Evolutionary conservation across 2,888 invertebrate genomes (phyloP).

Genomic region (Leptopilina myrica): DNA sequence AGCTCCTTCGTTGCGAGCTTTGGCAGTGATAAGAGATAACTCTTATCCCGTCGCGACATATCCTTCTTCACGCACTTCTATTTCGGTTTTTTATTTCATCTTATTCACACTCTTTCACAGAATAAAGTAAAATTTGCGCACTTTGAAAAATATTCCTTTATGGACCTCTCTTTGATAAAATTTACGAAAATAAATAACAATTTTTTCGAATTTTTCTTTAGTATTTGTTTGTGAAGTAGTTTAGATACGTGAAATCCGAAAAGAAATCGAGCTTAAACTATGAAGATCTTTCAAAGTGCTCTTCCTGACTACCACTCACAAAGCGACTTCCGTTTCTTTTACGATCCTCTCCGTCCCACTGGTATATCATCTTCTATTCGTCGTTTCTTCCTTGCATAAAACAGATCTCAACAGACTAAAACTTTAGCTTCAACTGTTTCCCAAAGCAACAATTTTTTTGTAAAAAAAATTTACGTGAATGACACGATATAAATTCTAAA

Average conservation of each 20-base stretch:
- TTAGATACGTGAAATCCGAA: conserved; percentile 22
- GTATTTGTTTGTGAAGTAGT: too few relatives aligned
- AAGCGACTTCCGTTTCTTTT: conserved; percentile 58
- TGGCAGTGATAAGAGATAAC: conserved; percentile 25
- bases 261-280: conserved; percentile 44
- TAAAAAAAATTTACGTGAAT: neutral
- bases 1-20: conserved; percentile 41
- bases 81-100: conserved; percentile 43
- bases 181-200: too few relatives aligned
- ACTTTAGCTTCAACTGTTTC: conserved; percentile 11
- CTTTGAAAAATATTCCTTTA: too few relatives aligned
- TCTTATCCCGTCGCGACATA: neutral
- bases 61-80: conserved; percentile 30
- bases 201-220: too few relatives aligned
- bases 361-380: conserved; percentile 49
- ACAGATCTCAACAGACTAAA: conserved; percentile 23
- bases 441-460: neutral
- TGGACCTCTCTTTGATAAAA: too few relatives aligned
- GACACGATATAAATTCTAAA: too few relatives aligned
- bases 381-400: conserved; percentile 7
- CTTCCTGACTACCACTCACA: conserved; percentile 44
- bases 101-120: neutral
- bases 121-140: too few relatives aligned
- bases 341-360: conserved; percentile 56
- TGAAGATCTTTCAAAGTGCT: conserved; percentile 47